These are phyloP conservation scores for Phyto melanocephala DNA, from an alignment of 2,888 invertebrate species.

Conservation along the genomic window DNA sequence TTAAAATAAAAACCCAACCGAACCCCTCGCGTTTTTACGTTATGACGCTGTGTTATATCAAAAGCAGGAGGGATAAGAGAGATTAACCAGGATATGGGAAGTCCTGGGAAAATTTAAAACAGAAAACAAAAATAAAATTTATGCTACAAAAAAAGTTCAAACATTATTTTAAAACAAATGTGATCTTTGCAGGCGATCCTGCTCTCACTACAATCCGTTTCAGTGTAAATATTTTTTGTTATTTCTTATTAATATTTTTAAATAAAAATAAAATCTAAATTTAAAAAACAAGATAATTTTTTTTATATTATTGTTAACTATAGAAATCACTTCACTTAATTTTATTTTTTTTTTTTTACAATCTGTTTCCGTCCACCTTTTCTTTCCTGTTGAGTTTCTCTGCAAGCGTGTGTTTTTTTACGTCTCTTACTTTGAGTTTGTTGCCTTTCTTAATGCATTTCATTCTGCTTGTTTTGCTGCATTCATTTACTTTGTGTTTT, in stretches of 20 bases:
- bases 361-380: background rate
- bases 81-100: background rate
- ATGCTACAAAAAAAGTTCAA: too few relatives aligned
- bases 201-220: too few relatives aligned
- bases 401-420: background rate
- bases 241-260: too few relatives aligned
- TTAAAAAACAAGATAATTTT: too few relatives aligned
- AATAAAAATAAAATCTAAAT: too few relatives aligned
- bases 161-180: too few relatives aligned
- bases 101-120: background rate
- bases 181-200: too few relatives aligned
- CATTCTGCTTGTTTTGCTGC: conserved; percentile 24
- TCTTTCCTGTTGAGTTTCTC: background rate
- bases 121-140: too few relatives aligned
- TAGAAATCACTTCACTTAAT: too few relatives aligned
- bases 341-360: too few relatives aligned
- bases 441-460: conserved; percentile 44
- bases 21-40: conserved; percentile 25
- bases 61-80: background rate
- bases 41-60: background rate
- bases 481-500: conserved; percentile 55
- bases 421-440: conserved; percentile 34
- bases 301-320: too few relatives aligned
- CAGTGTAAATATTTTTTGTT: too few relatives aligned
- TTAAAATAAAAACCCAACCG: conserved; percentile 58